These are phyloP conservation scores for Amazona vittata DNA, from an alignment of 2,113 vertebrate genomes.

Conservation along the genomic window DNA sequence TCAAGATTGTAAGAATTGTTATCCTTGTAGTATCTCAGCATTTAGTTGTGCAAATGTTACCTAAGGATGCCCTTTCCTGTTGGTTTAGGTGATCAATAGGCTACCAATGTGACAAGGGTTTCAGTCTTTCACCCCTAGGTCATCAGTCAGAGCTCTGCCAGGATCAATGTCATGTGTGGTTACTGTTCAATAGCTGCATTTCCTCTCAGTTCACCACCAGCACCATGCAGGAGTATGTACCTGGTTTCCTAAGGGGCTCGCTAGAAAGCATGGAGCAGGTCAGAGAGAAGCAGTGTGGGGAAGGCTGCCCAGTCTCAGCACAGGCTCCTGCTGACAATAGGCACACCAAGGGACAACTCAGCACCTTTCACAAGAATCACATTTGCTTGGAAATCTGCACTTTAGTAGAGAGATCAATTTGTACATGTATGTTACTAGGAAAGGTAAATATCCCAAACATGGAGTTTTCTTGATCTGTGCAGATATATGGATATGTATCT, in stretches of 20 bases:
- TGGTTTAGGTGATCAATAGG: background rate
- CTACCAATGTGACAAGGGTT: background rate
- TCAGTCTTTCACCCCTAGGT: background rate
- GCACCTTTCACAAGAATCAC: background rate
- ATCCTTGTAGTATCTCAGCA: background rate
- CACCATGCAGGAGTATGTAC: background rate
- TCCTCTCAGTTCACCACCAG: background rate
- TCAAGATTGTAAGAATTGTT: background rate
- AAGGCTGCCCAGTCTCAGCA: background rate
- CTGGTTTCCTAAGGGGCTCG: background rate
- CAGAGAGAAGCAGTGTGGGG: background rate
- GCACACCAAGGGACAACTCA: background rate
- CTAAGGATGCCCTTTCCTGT: background rate
- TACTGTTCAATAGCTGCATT: background rate
- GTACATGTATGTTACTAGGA: background rate
- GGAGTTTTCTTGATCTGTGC: background rate
- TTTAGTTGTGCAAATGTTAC: background rate
- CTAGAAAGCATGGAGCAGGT: background rate
- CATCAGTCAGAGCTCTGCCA: background rate
- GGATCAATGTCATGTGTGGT: background rate
- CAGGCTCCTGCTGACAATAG: background rate
- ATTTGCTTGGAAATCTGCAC: background rate
- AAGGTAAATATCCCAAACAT: background rate
- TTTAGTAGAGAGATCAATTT: background rate
- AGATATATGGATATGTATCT: background rate